Evolutionary conservation across 2,888 invertebrate genomes (phyloP), one percentile per base, ranked within the genome.

Genomic region (Cosmopolites sordidus): DNA sequence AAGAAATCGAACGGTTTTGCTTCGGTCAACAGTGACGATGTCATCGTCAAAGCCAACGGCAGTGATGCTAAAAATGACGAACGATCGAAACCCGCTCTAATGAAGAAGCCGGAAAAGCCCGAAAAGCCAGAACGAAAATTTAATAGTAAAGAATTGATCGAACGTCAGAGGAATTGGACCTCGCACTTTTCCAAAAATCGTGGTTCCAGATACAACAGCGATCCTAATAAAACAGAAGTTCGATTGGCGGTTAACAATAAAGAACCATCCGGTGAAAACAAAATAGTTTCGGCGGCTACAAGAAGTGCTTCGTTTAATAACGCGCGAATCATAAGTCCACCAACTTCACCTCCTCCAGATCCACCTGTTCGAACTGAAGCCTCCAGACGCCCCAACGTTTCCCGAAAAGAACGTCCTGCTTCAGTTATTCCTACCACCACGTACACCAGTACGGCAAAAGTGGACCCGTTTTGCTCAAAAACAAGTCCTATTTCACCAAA

Each of bases 161-260:
- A 91, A 73, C 90, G 92, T 67, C 92, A 92, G 70, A 86, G 87
- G 69, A 93, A 92, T 75, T 93, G 92, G 92, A 92, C 92, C 22
- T 88, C 90, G 56, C 92, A 91, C 74, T 93, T 92, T 72, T 87
- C 87, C 54, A 90, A 89, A 76, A 81, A 86, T 45, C 82, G 86
- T 61, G 79, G 84, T 42, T 75, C 76, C 60, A 76, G 55, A 37
- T 79, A 79, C 56, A 80, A 81, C 63, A 83, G 83, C 66, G 84
- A 84, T 72, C 81, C 82, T 8, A 83, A 81, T 69, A 80, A 79
- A 56, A 78, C 78, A 17, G 78, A 83, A 55, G 79, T 76, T 0
- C 75, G 75, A 22, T 66, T 78, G 15, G 77, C 75, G 43, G 74
- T 76, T 49, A 75, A 75, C 51, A 74, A 70, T 55, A 71, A 64